Conservation (phyloP, 1,140 invertebrate species). For the Cyclargus thomasi region DNA sequence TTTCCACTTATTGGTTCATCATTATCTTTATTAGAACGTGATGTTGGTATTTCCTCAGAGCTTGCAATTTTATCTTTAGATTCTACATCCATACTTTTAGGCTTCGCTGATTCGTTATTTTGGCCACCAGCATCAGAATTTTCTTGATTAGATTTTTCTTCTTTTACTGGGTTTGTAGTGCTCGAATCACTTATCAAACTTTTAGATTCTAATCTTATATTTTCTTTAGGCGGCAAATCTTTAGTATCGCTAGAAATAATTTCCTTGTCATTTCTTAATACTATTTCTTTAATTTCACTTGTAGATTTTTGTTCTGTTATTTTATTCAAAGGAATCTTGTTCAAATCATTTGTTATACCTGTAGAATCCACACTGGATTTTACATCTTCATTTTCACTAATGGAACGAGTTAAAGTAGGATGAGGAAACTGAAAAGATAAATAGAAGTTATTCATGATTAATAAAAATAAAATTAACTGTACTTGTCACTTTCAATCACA, state of each 20-base stretch:
- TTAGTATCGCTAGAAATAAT: no score
- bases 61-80: no score
- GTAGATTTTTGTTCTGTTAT: background rate
- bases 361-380: background rate
- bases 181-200: background rate
- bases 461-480: no score
- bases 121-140: no score
- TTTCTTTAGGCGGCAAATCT: background rate
- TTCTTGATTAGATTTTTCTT: background rate
- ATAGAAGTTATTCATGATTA: no score
- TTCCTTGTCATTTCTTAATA: no score
- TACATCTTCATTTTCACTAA: background rate
- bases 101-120: no score
- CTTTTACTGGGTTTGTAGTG: background rate
- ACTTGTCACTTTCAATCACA: no score
- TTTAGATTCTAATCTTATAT: background rate
- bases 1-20: background rate
- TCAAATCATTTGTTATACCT: background rate
- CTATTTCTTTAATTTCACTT: background rate
- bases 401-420: background rate
- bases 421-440: background rate
- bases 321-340: background rate
- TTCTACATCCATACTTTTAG: no score
- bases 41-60: background rate
- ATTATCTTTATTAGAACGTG: background rate